Conservation (phyloP, 2,888 invertebrate species). For the Drosophila histrio region DNA sequence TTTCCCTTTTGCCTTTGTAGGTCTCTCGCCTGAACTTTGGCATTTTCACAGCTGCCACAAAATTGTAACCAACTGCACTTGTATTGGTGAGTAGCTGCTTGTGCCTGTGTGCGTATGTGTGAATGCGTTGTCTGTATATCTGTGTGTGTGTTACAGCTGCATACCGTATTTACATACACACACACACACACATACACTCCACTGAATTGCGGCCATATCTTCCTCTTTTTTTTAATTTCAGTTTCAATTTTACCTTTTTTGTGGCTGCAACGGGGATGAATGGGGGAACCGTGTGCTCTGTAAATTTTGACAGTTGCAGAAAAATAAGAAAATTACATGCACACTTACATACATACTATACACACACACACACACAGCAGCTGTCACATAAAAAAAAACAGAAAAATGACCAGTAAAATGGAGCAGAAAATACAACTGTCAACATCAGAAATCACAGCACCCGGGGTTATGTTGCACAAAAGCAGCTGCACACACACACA, state of each 20-base stretch:
- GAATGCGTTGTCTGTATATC: slow-evolving; percentile 33
- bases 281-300: slow-evolving; percentile 23
- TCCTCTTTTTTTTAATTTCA: slow-evolving; percentile 58
- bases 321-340: slow-evolving; percentile 43
- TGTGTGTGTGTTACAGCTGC: slow-evolving; percentile 34
- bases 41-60: slow-evolving; percentile 66
- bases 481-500: slow-evolving; percentile 2
- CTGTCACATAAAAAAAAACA: slow-evolving; percentile 34
- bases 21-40: slow-evolving; percentile 66
- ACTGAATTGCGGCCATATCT: slow-evolving; percentile 35
- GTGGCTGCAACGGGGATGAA: slow-evolving; percentile 11
- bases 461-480: slow-evolving; percentile 30
- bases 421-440: slow-evolving; percentile 63
- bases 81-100: slow-evolving; percentile 15
- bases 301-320: slow-evolving; percentile 64
- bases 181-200: slow-evolving; percentile 6
- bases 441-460: slow-evolving; percentile 56
- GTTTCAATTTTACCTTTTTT: slow-evolving; percentile 59
- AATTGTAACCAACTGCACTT: slow-evolving; percentile 46
- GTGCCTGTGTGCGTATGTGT: slow-evolving; percentile 16
- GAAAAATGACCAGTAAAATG: slow-evolving; percentile 45
- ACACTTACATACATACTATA: slow-evolving; percentile 11
- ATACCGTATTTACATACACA: slow-evolving; percentile 18
- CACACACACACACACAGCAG: slow-evolving; percentile 20
- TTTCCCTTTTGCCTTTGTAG: slow-evolving; percentile 30